phyloP scores from a whole-genome alignment of 2,113 vertebrate species.

The Syrrhaptes paradoxus region DNA sequence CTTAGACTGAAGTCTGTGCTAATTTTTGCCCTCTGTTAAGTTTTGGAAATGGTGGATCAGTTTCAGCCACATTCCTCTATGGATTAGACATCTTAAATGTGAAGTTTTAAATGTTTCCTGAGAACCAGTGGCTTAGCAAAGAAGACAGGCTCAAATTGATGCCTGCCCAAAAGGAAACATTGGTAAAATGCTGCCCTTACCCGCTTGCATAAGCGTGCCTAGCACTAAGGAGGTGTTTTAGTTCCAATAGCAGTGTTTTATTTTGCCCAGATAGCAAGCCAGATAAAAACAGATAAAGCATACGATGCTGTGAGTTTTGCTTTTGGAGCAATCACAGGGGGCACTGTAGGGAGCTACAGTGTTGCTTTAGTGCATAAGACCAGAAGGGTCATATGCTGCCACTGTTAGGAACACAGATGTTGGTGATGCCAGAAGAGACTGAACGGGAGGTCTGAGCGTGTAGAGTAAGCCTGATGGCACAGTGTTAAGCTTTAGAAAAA shows the following conservation, averaged over 20 bases:
- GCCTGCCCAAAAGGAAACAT: not conserved
- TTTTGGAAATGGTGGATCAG: not conserved
- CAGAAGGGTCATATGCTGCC: not conserved
- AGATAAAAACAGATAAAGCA: not conserved
- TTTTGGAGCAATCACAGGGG: not conserved
- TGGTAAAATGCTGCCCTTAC: not conserved
- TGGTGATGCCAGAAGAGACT: not conserved
- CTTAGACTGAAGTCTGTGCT: not conserved
- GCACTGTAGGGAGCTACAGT: rapidly evolving
- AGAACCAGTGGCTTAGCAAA: not conserved
- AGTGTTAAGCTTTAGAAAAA: not conserved
- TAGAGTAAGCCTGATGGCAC: not conserved
- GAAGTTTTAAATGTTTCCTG: not conserved
- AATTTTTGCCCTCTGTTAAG: not conserved
- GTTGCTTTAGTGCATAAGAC: not conserved
- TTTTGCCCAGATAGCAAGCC: not conserved
- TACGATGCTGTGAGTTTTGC: not conserved
- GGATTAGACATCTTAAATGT: not conserved
- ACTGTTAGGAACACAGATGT: not conserved
- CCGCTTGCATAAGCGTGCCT: not conserved
- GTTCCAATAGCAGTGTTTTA: not conserved
- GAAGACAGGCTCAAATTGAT: not conserved
- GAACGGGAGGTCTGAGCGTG: not conserved
- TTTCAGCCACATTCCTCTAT: not conserved
- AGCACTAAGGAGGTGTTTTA: not conserved